Base-by-base conservation (phyloP, 2,888 invertebrate genomes). In the Aquatica leii region DNA sequence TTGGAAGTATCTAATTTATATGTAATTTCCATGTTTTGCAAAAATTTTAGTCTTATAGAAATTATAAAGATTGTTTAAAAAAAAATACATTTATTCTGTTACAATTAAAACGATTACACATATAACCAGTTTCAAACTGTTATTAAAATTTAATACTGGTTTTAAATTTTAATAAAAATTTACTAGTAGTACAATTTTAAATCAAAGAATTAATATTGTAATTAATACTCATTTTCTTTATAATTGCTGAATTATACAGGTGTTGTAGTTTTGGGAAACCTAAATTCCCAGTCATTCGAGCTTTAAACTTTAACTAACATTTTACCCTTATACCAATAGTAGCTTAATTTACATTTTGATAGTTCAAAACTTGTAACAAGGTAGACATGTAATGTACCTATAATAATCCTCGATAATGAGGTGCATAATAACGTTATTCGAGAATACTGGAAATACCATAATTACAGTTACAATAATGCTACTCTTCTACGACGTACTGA, bases 361-460 rank as follows among this genome's bases (percentile, higher is more conserved):
- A 56, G 54, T 59, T 63, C 48, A 8, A 48, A 53, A 63, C 63
- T 63, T 56, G 55, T 56, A 63, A 58, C 60, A 59, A 64, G 58
- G 40, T 53, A 60, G 60, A 64, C 63, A 48, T 55, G 58, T 57
- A 57, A 50, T 14, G 50, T 43, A 59, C 53, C 54, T 59, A 55
- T 51, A 56, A 62, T 52, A 62, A 52, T 62, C 56, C 52, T 37
- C 48, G 15, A 56, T 63, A 63, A 63, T 59, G 63, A 59, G 54
- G 59, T 63, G 59, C 59, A 59, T 63, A 63, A 59, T 57, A 56
- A 35, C 51, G 55, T 59, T 63, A 63, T 54, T 63, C 40, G 58
- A 63, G 41, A 53, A 51, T 53, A 48, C 46, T 40, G 21, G 48
- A 53, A 37, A 20, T 21, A 34, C 59, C 14, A 46, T 58, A 54